These are phyloP conservation scores for Zophobas atratus DNA, from an alignment of 1,140 invertebrate species.

Conservation along the genomic window DNA sequence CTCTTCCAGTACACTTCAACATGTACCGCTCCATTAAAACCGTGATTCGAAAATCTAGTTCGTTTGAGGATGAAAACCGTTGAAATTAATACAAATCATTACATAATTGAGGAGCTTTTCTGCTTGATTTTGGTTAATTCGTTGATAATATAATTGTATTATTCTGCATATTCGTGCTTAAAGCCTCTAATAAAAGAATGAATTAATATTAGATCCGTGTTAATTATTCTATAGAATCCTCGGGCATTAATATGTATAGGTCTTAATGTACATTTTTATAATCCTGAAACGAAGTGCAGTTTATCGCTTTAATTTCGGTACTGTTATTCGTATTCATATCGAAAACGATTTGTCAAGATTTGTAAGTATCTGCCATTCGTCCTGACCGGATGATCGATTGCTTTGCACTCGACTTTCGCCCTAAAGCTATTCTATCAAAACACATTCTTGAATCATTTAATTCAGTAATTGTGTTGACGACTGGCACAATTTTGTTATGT, in stretches of 20 bases:
- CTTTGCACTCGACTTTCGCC: constrained; percentile 59
- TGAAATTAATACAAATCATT: too few relatives aligned
- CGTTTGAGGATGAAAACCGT: too few relatives aligned
- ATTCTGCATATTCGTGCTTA: too few relatives aligned
- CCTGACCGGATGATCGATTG: constrained; percentile 61
- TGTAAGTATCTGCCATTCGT: constrained; percentile 58
- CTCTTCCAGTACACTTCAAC: too few relatives aligned
- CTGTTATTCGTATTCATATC: constrained; percentile 59
- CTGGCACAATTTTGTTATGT: constrained; percentile 17
- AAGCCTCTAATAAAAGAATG: neutral
- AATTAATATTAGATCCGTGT: neutral
- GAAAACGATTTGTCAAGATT: constrained; percentile 66
- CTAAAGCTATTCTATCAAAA: constrained; percentile 62
- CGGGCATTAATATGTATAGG: constrained; percentile 42
- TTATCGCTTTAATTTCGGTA: constrained; percentile 51
- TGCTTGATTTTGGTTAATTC: too few relatives aligned
- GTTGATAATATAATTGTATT: too few relatives aligned
- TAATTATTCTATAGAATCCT: constrained; percentile 11
- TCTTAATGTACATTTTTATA: constrained; percentile 44
- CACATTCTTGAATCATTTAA: constrained; percentile 61
- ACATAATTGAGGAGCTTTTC: too few relatives aligned
- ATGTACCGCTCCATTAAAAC: too few relatives aligned
- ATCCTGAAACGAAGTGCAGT: constrained; percentile 33
- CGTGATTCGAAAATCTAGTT: too few relatives aligned
- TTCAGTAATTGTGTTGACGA: constrained; percentile 60